Evolutionary conservation across 2,113 vertebrate genomes (phyloP), one percentile per base, ranked within the genome.

Genomic region (Takifugu flavidus): DNA sequence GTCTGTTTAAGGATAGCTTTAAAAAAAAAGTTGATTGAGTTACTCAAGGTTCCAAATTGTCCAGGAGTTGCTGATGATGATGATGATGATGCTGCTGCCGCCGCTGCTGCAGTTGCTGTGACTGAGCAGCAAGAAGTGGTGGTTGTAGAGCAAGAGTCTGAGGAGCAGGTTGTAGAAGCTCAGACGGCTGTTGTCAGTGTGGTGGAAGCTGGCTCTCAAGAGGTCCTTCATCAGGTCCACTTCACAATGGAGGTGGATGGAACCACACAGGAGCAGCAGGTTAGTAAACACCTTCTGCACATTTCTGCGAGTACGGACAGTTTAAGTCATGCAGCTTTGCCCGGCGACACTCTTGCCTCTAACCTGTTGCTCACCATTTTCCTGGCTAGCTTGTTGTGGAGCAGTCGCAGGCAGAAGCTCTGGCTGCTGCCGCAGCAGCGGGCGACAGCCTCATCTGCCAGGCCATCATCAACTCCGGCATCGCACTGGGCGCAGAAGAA

Each of bases 391-490:
- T 90, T 14, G 75, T 89, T 39, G 84, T 86, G 2, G 84, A 87
- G 6, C 84, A 89, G 77, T 79, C 87, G 39, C 82, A 89, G 52
- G 82, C 83, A 0, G 89, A 87, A 25, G 77, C 78, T 5, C 78
- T 89, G 43, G 83, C 82, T 0, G 86, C 74, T 8, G 84, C 87
- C 47, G 85, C 82, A 28, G 82, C 84, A 6, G 90, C 86, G 56
- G 93, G 88, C 0, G 93, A 97, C 84, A 95, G 92, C 56, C 90
- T 98, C 69, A 93, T 98, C 72, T 92, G 93, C 59, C 94, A 97
- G 82, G 96, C 95, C 82, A 95, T 98, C 88, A 94, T 95, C 87
- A 96, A 96, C 77, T 96, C 96, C 0, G 95, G 95, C 43, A 93
- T 98, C 0, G 91, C 94, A 5, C 90, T 96, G 0, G 94, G 90